Base-by-base conservation (phyloP, 1,140 invertebrate genomes). In the Prorops nasuta region DNA sequence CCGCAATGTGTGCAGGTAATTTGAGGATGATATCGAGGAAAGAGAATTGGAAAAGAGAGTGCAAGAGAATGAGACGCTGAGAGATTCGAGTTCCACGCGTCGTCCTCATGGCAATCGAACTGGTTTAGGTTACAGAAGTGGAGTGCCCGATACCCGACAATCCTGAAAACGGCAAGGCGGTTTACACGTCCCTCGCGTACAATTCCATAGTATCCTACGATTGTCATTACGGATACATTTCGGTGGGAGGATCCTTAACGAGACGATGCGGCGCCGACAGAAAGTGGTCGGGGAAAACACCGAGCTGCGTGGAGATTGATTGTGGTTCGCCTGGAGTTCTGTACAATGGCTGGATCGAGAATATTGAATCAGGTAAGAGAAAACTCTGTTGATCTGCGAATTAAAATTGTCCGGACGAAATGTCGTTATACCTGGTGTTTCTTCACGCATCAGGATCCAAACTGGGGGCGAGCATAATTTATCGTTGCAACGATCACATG, bases 261-360 rank as follows among this genome's bases (percentile, higher is more conserved):
- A 81, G 95, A 65, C 82, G 89, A 35, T 98, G 96, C 75, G 88
- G 89, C 2, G 88, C 93, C 2, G 92, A 97, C 74, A 89, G 89
- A 68, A 87, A 89, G 69, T 98, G 96, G 96, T 88, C 90, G 12
- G 95, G 92, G 21, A 80, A 83, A 10, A 83, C 90, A 56, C 92
- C 94, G 1, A 77, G 80, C 21, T 98, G 96, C 73, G 90, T 94
- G 85, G 96, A 97, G 79, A 97, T 98, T 63, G 91, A 96, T 77
- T 98, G 96, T 72, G 91, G 92, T 1, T 85, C 88, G 58, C 92
- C 94, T 0, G 92, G 92, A 3, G 82, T 86, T 16, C 79, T 98
- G 1, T 92, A 90, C 80, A 98, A 98, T 69, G 96, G 96, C 6
- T 98, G 94, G 88, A 81, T 98, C 46, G 93, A 98, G 73, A 95